These are phyloP conservation scores for Cremastobaeus sp. DNA, from an alignment of 2,888 invertebrate species.

Conservation along the genomic window DNA sequence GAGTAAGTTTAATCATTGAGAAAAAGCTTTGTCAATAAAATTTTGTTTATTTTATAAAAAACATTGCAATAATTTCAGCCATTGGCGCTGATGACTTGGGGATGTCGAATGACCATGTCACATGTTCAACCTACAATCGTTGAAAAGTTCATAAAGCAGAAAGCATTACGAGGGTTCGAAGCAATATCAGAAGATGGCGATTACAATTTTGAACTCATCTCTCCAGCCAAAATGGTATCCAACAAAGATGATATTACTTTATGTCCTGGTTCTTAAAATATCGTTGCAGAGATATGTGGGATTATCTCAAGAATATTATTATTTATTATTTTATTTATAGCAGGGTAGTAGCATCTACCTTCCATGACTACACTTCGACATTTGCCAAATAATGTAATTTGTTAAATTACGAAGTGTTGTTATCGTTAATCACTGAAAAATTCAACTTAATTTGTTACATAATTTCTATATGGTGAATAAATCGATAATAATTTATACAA, in stretches of 20 bases:
- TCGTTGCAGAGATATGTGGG: too few species aligned
- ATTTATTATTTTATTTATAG: too few species aligned
- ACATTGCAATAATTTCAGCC: slow-evolving; percentile 80
- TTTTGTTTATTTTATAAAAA: slow-evolving; percentile 8
- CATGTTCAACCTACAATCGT: slow-evolving; percentile 81
- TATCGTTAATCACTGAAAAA: too few species aligned
- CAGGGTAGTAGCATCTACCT: too few species aligned
- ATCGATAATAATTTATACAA: too few species aligned
- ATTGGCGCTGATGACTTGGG: slow-evolving; percentile 87
- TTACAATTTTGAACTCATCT: slow-evolving; percentile 79
- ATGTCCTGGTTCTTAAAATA: slow-evolving; percentile 74
- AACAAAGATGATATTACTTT: slow-evolving; percentile 77
- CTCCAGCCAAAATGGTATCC: slow-evolving; percentile 77
- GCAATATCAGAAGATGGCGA: slow-evolving; percentile 77
- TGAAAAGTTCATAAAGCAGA: slow-evolving; percentile 82
- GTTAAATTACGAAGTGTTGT: too few species aligned
- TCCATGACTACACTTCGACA: too few species aligned
- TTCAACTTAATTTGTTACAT: too few species aligned
- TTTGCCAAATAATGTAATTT: too few species aligned
- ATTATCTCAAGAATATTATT: too few species aligned
- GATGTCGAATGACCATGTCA: slow-evolving; percentile 85
- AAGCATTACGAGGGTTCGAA: slow-evolving; percentile 83
- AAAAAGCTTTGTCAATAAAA: too few species aligned
- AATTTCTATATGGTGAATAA: too few species aligned
- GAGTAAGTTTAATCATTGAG: slow-evolving; percentile 78